Percentiles rank a stretch among this genome's conserved stretches.
Conservation (phyloP, 2,797 vertebrate genomes). For the Gobio occitaniae region DNA sequence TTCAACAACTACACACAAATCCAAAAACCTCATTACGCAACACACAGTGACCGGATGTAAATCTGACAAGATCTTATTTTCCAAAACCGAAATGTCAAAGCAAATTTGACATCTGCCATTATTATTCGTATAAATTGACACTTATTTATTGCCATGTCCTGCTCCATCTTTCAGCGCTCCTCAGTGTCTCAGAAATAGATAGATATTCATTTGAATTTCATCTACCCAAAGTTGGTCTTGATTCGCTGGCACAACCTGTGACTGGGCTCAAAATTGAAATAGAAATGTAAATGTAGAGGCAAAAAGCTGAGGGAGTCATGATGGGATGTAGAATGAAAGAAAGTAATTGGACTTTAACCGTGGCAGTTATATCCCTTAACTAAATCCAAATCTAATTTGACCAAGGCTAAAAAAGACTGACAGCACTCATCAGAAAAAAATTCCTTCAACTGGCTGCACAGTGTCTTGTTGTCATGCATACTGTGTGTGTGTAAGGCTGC, state of each 20-base stretch:
- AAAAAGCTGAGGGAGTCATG: conserved; percentile 73
- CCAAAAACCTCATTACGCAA: conserved; percentile 44
- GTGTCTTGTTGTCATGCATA: conserved; percentile 57
- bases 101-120: conserved; percentile 56
- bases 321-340: conserved; percentile 59
- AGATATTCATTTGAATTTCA: conserved; percentile 47
- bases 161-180: conserved; percentile 41
- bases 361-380: conserved; percentile 54
- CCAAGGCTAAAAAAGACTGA: conserved; percentile 62
- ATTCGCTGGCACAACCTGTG: conserved; percentile 82
- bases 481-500: conserved; percentile 44
- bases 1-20: conserved; percentile 16
- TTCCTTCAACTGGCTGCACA: conserved; percentile 46
- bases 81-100: conserved; percentile 46
- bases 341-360: conserved; percentile 62
- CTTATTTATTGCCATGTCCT: conserved; percentile 51
- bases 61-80: conserved; percentile 46
- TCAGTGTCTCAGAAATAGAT: conserved; percentile 28
- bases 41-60: conserved; percentile 37
- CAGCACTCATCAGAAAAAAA: conserved; percentile 58
- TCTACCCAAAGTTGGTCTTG: conserved; percentile 46
- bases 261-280: conserved; percentile 87
- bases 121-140: conserved; percentile 49
- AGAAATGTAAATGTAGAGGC: conserved; percentile 91
- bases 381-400: conserved; percentile 77